Evolutionary conservation across 2,797 vertebrate genomes (phyloP).

Genomic region (Rhynchotus rufescens): DNA sequence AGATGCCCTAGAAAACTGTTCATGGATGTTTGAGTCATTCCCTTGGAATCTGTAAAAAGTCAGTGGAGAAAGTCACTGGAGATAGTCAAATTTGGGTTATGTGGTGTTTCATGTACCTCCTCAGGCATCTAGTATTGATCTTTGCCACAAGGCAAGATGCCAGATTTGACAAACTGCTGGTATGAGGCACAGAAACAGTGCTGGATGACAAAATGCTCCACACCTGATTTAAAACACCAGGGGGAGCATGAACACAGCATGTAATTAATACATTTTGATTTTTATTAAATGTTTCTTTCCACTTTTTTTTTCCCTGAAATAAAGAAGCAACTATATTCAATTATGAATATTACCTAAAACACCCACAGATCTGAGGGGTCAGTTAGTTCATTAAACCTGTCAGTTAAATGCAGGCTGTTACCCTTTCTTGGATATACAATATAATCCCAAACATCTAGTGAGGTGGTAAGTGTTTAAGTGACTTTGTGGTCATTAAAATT

Average conservation of each 20-base stretch:
- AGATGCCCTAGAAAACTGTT: background rate
- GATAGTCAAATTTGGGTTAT: fast-evolving
- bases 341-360: slow-evolving; percentile 45
- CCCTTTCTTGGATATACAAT: slow-evolving; percentile 42
- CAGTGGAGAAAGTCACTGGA: background rate
- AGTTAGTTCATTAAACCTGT: slow-evolving; percentile 53
- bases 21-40: fast-evolving
- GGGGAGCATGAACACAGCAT: background rate
- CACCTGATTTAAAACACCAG: background rate
- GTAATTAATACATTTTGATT: background rate
- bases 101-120: background rate
- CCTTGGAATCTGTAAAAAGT: background rate
- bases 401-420: slow-evolving; percentile 59
- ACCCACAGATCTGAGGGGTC: slow-evolving; percentile 49
- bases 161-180: background rate
- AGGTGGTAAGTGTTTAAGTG: background rate
- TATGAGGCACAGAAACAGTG: background rate
- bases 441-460: slow-evolving; percentile 42
- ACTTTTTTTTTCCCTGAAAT: background rate
- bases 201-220: background rate
- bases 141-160: background rate
- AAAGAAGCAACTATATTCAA: background rate
- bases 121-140: background rate
- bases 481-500: slow-evolving; percentile 18
- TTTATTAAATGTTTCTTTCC: background rate